These are phyloP conservation scores for Priocnemis perturbator DNA, from an alignment of 2,888 invertebrate genomes.

Conservation along the genomic window DNA sequence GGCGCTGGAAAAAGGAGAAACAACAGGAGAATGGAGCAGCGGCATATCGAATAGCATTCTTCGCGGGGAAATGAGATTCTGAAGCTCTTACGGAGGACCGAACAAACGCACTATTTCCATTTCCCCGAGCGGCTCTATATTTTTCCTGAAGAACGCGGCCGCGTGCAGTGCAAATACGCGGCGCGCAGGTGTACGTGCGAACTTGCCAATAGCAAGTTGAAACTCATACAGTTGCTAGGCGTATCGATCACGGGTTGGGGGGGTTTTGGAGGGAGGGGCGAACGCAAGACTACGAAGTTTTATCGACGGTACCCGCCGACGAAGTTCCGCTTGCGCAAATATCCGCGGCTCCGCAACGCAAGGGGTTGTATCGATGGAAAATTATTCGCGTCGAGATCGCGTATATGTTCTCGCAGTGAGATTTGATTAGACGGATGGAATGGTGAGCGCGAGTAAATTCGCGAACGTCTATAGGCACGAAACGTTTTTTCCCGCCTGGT, in stretches of 20 bases:
- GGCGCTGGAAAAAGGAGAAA: neutral
- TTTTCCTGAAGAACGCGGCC: conserved; percentile 15
- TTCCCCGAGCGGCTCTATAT: conserved; percentile 30
- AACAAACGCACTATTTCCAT: conserved; percentile 35
- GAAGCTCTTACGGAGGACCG: conserved; percentile 13
- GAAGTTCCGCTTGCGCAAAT: neutral
- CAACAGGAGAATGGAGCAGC: neutral
- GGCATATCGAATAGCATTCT: conserved; percentile 27
- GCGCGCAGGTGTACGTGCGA: conserved; percentile 4
- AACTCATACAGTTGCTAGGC: conserved; percentile 20
- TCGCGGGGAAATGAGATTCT: conserved; percentile 44
- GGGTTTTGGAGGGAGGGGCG: conserved; percentile 13
- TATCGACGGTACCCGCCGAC: neutral
- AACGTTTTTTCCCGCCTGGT: too few relatives aligned
- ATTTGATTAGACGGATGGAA: too few relatives aligned
- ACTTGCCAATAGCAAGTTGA: conserved; percentile 27
- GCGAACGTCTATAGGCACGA: too few relatives aligned
- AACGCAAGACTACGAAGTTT: conserved; percentile 26
- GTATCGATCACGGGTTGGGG: conserved; percentile 33
- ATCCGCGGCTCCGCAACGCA: too few relatives aligned
- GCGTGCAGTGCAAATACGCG: conserved; percentile 4
- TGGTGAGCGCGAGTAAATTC: too few relatives aligned
- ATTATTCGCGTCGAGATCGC: too few relatives aligned
- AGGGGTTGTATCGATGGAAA: too few relatives aligned
- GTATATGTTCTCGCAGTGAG: too few relatives aligned